phyloP scores from a whole-genome alignment of 2,797 vertebrate genomes.

The Poeciliopsis infans region DNA sequence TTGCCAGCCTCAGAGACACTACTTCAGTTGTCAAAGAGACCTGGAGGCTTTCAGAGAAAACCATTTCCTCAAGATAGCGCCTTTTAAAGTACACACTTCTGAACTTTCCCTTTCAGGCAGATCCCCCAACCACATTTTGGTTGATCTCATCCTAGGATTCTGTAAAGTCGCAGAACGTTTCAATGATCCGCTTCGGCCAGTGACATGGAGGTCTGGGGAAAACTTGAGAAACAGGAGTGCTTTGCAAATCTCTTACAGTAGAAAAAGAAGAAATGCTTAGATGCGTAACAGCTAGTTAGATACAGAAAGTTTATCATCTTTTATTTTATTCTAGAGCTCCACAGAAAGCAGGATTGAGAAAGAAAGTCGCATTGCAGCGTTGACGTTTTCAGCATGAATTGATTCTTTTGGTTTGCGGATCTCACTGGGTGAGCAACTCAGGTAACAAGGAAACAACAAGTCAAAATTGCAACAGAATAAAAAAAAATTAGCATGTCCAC shows the following conservation, averaged over 20 bases:
- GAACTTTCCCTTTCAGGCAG: not conserved
- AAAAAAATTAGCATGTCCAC: not conserved
- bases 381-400: not conserved
- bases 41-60: not conserved
- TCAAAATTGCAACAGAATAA: not conserved
- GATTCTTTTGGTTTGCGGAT: not conserved
- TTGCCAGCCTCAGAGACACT: not conserved
- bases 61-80: not conserved
- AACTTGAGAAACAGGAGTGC: not conserved
- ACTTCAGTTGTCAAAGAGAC: not conserved
- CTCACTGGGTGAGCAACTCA: not conserved
- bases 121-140: conserved; percentile 10
- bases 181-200: conserved; percentile 20
- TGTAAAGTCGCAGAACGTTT: conserved; percentile 19
- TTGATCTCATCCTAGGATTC: conserved; percentile 14
- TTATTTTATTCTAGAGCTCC: not conserved
- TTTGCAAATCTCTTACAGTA: conserved; percentile 8
- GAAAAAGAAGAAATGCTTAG: not conserved
- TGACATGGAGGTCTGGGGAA: conserved; percentile 21
- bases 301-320: not conserved
- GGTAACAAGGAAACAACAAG: not conserved
- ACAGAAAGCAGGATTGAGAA: not conserved
- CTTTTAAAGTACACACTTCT: not conserved
- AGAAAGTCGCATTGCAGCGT: not conserved
- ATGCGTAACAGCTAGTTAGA: not conserved